Conservation (phyloP, 2,797 vertebrate species). For the Chiloscyllium punctatum region DNA sequence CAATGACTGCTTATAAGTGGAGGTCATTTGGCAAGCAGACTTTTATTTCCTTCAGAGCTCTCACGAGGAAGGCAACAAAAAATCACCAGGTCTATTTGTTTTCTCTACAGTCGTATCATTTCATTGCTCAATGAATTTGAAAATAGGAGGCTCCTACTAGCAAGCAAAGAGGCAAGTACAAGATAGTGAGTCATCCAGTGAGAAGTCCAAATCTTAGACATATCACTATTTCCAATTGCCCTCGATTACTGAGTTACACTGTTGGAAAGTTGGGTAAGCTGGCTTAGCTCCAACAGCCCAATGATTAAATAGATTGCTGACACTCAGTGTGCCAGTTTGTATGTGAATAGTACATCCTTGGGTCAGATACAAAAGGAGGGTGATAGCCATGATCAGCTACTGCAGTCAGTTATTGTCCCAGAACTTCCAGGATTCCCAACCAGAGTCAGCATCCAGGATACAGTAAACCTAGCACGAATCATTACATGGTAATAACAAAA, state of each 20-base stretch:
- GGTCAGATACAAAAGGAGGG: neutral
- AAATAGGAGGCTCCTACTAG: too few species aligned
- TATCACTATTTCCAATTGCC: neutral
- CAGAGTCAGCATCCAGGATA: neutral
- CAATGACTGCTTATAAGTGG: too few species aligned
- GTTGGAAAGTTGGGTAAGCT: neutral
- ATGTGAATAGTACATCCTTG: neutral
- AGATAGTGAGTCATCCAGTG: too few species aligned
- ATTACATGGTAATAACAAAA: neutral
- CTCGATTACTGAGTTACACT: neutral
- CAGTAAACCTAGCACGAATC: neutral
- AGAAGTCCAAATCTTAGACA: too few species aligned
- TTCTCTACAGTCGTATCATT: too few species aligned
- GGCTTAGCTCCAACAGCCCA: neutral
- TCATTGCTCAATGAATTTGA: too few species aligned
- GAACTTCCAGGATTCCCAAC: too few species aligned
- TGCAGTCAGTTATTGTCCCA: neutral
- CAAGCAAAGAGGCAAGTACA: too few species aligned
- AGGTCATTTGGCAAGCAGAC: too few species aligned
- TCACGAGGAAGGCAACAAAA: too few species aligned
- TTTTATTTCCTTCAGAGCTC: too few species aligned
- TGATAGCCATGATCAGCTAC: neutral
- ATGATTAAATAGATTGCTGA: neutral
- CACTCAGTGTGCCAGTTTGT: neutral
- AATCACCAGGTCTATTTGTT: too few species aligned